Conservation (phyloP, 2,113 vertebrate species). For the Phylloscopus whistleri region DNA sequence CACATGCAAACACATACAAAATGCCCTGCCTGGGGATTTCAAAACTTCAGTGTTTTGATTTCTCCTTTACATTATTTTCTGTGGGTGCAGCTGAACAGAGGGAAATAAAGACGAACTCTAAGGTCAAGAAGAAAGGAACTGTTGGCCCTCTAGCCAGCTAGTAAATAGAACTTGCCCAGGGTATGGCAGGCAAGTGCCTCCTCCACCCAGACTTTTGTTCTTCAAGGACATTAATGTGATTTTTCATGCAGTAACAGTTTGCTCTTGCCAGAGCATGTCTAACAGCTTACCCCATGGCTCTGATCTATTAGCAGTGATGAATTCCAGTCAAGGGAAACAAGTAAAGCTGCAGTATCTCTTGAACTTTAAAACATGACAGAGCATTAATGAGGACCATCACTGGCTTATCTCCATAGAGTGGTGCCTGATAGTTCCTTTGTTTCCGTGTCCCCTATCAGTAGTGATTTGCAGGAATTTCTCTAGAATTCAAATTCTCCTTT, state of each 20-base stretch:
- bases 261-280: constrained; percentile 31
- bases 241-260: constrained; percentile 45
- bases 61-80: not conserved
- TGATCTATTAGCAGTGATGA: constrained; percentile 30
- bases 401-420: not conserved
- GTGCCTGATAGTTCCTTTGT: not conserved
- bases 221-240: constrained; percentile 1
- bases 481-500: not conserved
- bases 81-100: not conserved
- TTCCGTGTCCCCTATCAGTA: not conserved
- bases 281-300: constrained; percentile 27
- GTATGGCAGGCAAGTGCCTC: not conserved
- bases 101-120: not conserved
- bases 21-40: not conserved
- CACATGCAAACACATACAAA: not conserved
- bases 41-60: not conserved
- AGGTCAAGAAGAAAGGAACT: not conserved
- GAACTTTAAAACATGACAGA: constrained; percentile 23
- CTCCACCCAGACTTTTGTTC: not conserved
- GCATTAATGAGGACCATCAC: not conserved
- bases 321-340: constrained; percentile 21
- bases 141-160: not conserved
- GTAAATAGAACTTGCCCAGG: not conserved
- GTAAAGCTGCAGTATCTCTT: constrained; percentile 4
- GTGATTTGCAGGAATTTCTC: not conserved